Base-by-base conservation (phyloP, 1,140 invertebrate species). In the Pseudomyrmex cubaensis region DNA sequence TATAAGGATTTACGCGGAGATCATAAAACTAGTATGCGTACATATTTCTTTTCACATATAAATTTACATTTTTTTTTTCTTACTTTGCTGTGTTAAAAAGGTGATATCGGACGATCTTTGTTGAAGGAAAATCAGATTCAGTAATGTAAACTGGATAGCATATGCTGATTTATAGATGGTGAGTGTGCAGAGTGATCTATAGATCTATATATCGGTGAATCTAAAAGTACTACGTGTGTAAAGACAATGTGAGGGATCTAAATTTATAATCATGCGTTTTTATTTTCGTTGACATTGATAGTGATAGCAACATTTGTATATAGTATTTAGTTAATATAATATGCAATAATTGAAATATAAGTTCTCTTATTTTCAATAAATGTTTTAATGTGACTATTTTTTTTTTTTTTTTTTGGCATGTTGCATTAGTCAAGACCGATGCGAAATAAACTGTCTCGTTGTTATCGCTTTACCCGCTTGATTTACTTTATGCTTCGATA, bases 401-500 rank as follows among this genome's bases (percentile, higher is more conserved):
- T 35, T 35, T 35, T 25, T 25, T 20, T 0, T 25, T 25, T 25
- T 72, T 56, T 66, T 73, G 73, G 66, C 50, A 64, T 64, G 67
- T 50, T 17, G 35, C 62, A 46, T 84, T 82, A 75, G 73, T 82
- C 83, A 82, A 61, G 61, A 73, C 62, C 61, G 69, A 54, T 72
- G n/a, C 52, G 66, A 50, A 77, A 22, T 63, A 66, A 67, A 86
- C 90, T 88, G 84, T 89, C 80, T 78, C 84, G 86, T 87, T 84
- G 89, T 91, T 91, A 92, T 92, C 91, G 76, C 82, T 76, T 80
- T 86, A 83, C 84, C 90, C 91, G 78, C 86, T 88, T 91, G 90
- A 91, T 92, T 92, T 91, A 91, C 88, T 91, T 91, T 87, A 90
- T 72, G 82, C 74, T 44, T 66, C 72, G 20, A 62, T 59, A 20